Evolutionary conservation across 1,140 invertebrate species (phyloP).

Genomic region (Chelonus insularis): DNA sequence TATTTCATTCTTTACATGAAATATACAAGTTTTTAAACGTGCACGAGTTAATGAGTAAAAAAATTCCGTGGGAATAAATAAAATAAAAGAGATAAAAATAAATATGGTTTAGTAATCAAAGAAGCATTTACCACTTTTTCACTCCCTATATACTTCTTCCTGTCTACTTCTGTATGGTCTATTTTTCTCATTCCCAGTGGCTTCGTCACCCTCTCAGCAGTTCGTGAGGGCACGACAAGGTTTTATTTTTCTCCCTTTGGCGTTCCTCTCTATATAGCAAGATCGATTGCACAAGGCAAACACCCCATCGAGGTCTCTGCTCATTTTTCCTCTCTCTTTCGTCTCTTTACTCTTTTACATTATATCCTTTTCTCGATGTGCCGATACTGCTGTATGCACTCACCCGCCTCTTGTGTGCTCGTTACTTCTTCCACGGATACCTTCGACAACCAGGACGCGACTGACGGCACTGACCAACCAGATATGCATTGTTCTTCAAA

Average conservation of each 20-base stretch:
- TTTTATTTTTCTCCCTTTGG: conserved; percentile 28
- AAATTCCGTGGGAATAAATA: too few relatives aligned
- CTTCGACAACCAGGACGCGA: background rate
- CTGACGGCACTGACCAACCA: background rate
- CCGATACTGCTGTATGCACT: conserved; percentile 14
- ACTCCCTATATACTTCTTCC: background rate
- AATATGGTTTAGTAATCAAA: too few relatives aligned
- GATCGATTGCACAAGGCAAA: conserved; percentile 17
- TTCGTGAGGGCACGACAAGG: conserved; percentile 10
- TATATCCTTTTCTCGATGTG: conserved; percentile 14
- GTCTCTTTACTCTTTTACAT: background rate
- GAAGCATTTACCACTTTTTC: background rate
- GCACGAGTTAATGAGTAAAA: too few relatives aligned
- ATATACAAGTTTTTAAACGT: too few relatives aligned
- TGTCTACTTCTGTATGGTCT: too few relatives aligned
- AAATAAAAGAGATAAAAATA: too few relatives aligned
- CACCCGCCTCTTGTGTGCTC: conserved; percentile 15
- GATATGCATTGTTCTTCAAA: conserved; percentile 9
- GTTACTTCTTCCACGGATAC: conserved; percentile 23
- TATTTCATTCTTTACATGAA: too few relatives aligned
- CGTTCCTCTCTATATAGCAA: conserved; percentile 1
- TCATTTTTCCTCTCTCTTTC: background rate
- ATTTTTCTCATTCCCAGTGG: background rate
- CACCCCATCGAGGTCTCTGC: conserved; percentile 13
- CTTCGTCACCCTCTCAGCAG: conserved; percentile 20